Evolutionary conservation across 2,888 invertebrate species (phyloP).

Genomic region (Drosophila fungiperda): DNA sequence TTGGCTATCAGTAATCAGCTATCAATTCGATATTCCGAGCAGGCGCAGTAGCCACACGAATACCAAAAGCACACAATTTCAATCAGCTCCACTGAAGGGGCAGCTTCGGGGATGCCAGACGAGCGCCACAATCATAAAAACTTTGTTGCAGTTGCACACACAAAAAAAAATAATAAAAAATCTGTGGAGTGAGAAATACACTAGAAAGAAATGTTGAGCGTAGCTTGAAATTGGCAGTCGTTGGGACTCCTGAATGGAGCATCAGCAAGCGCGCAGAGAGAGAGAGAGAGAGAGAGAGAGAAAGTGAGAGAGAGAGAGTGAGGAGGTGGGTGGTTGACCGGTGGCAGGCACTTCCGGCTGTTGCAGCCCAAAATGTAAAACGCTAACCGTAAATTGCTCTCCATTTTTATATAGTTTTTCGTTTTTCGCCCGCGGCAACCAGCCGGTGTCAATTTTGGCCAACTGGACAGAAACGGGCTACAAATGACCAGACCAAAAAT

Average conservation of each 20-base stretch:
- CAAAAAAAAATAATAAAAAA: conserved; percentile 5
- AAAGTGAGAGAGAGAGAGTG: conserved; percentile 3
- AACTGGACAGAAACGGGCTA: neutral
- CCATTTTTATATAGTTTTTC: conserved; percentile 70
- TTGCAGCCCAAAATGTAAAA: conserved; percentile 36
- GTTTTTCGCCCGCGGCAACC: conserved; percentile 51
- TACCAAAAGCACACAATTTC: conserved; percentile 16
- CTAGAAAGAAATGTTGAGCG: conserved; percentile 45
- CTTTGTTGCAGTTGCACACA: conserved; percentile 7
- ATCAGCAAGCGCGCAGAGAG: neutral
- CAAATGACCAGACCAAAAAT: conserved; percentile 18
- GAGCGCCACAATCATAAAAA: conserved; percentile 12
- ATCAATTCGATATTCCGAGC: conserved; percentile 45
- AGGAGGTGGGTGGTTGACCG: conserved; percentile 9
- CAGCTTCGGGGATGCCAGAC: conserved; percentile 25
- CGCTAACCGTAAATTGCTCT: conserved; percentile 66
- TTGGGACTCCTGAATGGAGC: conserved; percentile 23
- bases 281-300: neutral
- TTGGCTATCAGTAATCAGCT: conserved; percentile 33
- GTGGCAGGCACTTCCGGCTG: conserved; percentile 28
- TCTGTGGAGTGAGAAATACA: conserved; percentile 2
- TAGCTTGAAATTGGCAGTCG: conserved; percentile 70
- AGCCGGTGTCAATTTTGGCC: conserved; percentile 68
- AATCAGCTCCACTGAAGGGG: conserved; percentile 21
- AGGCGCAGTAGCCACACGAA: conserved; percentile 62